Percentiles rank a stretch among this genome's conserved stretches.
These are phyloP conservation scores for Bugulina stolonifera DNA, from an alignment of 2,888 invertebrate genomes.

Conservation along the genomic window DNA sequence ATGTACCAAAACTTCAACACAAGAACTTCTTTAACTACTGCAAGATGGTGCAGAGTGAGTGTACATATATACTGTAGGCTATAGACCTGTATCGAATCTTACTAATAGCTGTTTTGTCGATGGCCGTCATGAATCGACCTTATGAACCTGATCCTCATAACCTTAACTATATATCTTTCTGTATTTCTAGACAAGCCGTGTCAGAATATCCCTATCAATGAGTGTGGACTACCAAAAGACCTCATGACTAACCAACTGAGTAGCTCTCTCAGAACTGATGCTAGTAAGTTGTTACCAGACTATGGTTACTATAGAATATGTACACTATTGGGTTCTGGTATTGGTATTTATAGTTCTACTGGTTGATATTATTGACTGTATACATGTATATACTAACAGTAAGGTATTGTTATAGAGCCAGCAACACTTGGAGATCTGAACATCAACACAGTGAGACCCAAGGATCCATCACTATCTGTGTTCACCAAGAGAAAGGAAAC, in stretches of 20 bases:
- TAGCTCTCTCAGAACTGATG: background rate
- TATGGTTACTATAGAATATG: no score
- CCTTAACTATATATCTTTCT: background rate
- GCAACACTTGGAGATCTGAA: background rate
- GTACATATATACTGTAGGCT: no score
- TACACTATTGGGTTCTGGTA: no score
- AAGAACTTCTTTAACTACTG: slow-evolving; percentile 18
- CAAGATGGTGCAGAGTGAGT: background rate
- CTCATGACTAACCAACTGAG: slow-evolving; percentile 17
- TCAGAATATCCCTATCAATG: slow-evolving; percentile 17
- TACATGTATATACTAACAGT: background rate
- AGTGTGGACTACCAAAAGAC: slow-evolving; percentile 12
- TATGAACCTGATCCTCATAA: no score
- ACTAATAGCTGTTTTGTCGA: no score
- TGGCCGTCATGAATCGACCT: no score
- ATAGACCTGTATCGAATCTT: no score
- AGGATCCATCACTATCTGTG: background rate
- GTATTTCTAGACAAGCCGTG: slow-evolving; percentile 2
- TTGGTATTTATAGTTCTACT: no score
- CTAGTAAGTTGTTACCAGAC: no score
- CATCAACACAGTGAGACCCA: slow-evolving; percentile 9
- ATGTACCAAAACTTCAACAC: slow-evolving; percentile 6
- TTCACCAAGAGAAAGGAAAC: slow-evolving; percentile 19
- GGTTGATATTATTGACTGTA: no score
- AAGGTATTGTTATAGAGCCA: background rate